Conservation (phyloP, 2,113 vertebrate genomes). For the Climacteris rufus region DNA sequence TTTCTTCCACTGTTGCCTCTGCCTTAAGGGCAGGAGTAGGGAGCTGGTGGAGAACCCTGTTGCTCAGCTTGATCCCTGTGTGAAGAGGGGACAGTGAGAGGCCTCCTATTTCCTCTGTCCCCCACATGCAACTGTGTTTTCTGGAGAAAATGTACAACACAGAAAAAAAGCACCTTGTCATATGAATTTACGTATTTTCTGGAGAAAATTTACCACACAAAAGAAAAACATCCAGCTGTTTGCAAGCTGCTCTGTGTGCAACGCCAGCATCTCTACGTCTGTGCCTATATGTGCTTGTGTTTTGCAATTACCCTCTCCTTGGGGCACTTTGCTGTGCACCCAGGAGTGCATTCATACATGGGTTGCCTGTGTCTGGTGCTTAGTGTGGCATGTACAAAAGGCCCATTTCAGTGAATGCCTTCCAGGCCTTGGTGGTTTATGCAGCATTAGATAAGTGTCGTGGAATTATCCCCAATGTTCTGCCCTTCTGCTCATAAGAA, state of each 20-base stretch:
- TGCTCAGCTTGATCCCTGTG: neutral
- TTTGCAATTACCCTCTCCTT: neutral
- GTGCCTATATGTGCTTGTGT: neutral
- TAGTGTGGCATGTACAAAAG: neutral
- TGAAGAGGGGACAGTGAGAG: neutral
- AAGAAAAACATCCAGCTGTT: neutral
- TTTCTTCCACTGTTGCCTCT: neutral
- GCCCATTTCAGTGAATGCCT: neutral
- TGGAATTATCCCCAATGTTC: neutral
- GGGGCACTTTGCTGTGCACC: neutral
- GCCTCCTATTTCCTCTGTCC: neutral
- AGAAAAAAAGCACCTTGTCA: too few relatives aligned
- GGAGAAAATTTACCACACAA: neutral
- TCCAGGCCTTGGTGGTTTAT: neutral
- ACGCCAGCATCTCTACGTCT: neutral
- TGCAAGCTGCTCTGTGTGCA: neutral
- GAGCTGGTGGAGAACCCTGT: neutral
- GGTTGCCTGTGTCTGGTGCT: neutral
- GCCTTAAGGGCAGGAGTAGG: neutral
- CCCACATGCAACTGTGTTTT: fast-evolving
- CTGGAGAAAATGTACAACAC: too few relatives aligned
- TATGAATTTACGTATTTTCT: too few relatives aligned
- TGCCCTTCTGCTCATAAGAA: neutral
- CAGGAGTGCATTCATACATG: neutral
- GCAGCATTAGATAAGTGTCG: neutral